phyloP scores from a whole-genome alignment of 2,888 invertebrate species.

The Meta bourneti region DNA sequence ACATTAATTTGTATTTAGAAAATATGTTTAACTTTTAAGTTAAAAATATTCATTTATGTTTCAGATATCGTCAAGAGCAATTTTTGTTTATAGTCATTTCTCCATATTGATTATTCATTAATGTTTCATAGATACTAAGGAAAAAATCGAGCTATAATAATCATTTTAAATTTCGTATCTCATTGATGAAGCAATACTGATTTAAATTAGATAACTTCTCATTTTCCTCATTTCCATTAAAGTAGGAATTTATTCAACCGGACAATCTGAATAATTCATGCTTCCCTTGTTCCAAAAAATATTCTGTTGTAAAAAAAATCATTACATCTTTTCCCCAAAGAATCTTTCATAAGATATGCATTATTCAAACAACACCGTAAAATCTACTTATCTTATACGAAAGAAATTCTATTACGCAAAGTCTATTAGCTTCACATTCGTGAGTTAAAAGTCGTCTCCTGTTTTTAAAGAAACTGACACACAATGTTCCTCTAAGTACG shows the following conservation, averaged over 20 bases:
- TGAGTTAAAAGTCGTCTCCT: not conserved
- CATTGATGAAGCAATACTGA: not conserved
- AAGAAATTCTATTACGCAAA: not conserved
- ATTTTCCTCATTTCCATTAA: not conserved
- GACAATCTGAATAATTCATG: not conserved
- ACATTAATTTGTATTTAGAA: no score
- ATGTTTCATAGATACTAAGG: not conserved
- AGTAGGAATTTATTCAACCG: not conserved
- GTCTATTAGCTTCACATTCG: not conserved
- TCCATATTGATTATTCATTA: not conserved
- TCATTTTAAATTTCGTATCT: not conserved
- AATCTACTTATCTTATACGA: not conserved
- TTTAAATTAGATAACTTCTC: slow-evolving; percentile 1
- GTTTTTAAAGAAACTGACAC: not conserved
- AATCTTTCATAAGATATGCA: not conserved
- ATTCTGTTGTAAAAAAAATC: not conserved
- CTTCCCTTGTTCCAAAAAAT: not conserved
- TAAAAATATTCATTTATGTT: no score
- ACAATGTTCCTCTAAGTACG: no score
- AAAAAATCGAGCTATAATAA: not conserved
- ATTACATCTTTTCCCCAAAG: not conserved
- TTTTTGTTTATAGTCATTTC: no score
- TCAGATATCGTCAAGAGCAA: no score
- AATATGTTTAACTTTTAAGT: no score
- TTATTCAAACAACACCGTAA: not conserved